Conservation (phyloP, 1,140 invertebrate species). For the Globodera ellingtonae region DNA sequence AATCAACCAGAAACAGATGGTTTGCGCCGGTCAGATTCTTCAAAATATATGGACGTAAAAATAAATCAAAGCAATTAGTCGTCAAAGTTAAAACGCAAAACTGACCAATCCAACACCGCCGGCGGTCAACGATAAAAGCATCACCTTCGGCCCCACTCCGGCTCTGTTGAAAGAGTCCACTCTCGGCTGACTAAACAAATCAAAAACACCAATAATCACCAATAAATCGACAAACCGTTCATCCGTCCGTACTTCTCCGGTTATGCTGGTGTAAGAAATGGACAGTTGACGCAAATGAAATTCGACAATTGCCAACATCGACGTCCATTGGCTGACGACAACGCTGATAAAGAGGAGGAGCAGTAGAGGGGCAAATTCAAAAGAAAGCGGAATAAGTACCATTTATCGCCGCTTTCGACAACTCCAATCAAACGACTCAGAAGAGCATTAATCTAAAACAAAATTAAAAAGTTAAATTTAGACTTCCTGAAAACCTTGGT, state of each 20-base stretch:
- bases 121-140: conserved; percentile 82
- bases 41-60: neutral
- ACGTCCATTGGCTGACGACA: conserved; percentile 49
- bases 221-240: conserved; percentile 39
- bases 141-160: conserved; percentile 39
- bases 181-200: conserved; percentile 34
- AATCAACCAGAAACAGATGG: conserved; percentile 83
- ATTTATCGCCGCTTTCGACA: conserved; percentile 42
- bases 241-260: conserved; percentile 36
- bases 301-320: conserved; percentile 45
- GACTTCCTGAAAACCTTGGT: conserved; percentile 30
- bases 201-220: neutral
- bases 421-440: conserved; percentile 28
- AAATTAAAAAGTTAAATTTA: conserved; percentile 14
- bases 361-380: neutral
- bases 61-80: neutral
- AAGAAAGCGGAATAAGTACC: conserved; percentile 13
- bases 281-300: conserved; percentile 33
- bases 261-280: conserved; percentile 44
- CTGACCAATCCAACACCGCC: conserved; percentile 82
- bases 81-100: neutral
- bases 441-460: conserved; percentile 29
- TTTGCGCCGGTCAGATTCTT: conserved; percentile 83
- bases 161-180: conserved; percentile 45
- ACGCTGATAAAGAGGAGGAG: conserved; percentile 37